A percentile compares a stretch with the other conserved stretches of the same genome.
Evolutionary conservation across 2,888 invertebrate genomes (phyloP).

Genomic region (Clostera curtula): DNA sequence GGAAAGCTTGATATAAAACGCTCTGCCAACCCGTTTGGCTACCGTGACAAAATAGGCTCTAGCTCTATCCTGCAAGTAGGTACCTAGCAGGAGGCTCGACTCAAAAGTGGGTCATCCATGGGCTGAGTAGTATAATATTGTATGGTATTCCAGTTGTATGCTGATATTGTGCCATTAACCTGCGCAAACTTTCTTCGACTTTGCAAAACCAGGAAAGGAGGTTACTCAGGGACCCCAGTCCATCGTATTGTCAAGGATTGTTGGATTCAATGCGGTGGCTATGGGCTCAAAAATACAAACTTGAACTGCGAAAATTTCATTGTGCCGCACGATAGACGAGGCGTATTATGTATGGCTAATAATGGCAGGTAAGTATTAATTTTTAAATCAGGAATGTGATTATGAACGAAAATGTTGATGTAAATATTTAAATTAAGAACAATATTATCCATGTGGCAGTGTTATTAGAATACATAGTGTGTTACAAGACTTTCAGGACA

Average conservation of each 20-base stretch:
- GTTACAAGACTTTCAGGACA: too few relatives aligned
- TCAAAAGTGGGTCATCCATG: too few relatives aligned
- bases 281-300: conserved; percentile 42
- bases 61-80: too few relatives aligned
- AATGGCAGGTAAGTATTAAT: conserved; percentile 58
- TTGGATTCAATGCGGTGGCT: conserved; percentile 83
- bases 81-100: too few relatives aligned
- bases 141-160: conserved; percentile 72
- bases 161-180: conserved; percentile 74
- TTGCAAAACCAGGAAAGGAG: conserved; percentile 58
- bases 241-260: conserved; percentile 80
- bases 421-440: too few relatives aligned
- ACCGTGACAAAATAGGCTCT: too few relatives aligned
- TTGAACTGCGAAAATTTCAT: conserved; percentile 80
- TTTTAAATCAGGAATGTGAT: background rate
- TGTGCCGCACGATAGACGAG: conserved; percentile 78
- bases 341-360: conserved; percentile 83
- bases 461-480: too few relatives aligned
- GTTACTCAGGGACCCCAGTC: conserved; percentile 73
- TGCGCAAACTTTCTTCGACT: conserved; percentile 74
- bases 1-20: background rate
- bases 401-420: too few relatives aligned
- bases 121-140: too few relatives aligned
- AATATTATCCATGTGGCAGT: too few relatives aligned
- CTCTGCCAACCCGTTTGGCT: background rate